Base-by-base conservation (phyloP, 1,140 invertebrate species). In the Eumaeus atala region DNA sequence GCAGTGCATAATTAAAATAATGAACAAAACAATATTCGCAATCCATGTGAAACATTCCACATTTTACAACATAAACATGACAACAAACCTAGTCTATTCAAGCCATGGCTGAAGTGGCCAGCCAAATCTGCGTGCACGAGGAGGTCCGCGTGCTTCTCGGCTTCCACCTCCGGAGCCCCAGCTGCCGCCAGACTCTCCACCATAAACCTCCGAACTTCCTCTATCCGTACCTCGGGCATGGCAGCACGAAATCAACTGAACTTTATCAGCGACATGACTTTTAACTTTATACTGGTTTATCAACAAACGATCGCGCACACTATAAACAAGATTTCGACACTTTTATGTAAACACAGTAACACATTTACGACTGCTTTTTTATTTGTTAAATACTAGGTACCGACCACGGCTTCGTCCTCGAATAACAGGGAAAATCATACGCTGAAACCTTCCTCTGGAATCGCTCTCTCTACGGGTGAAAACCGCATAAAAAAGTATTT, bases 21-120 rank as follows among this genome's bases (percentile, higher is more conserved):
- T 3, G 21, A 28, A 28, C 6, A 28, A 28, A 28, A 28, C n/a
- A n/a, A n/a, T n/a, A 28, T 3, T 28, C 21, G 6, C 2, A 28
- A 28, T 28, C 21, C 6, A 28, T 3, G 6, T 28, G 2, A 28
- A 28, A 28, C 21, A 28, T 28, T 2, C 12, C 3, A 2, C n/a
- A 52, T 3, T 54, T 44, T 44, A n/a, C 12, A 14, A 9, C 9
- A 28, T 6, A 28, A 28, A 28, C 17, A 48, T 34, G 18, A 54
- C 14, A 56, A n/a, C 70, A 72, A 58, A 94, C 93, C 93, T 56
- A 98, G 84, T 72, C 96, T 89, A 77, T 97, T 97, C 67, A 98
- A 89, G 33, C 96, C 97, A 88, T 98, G 96, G 68, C 95, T 97
- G 69, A 92, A 97, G 74, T 98, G 95, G 3, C 96, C 96, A 21